phyloP scores from a whole-genome alignment of 2,888 invertebrate genomes.

The Linnaemya vulpina region DNA sequence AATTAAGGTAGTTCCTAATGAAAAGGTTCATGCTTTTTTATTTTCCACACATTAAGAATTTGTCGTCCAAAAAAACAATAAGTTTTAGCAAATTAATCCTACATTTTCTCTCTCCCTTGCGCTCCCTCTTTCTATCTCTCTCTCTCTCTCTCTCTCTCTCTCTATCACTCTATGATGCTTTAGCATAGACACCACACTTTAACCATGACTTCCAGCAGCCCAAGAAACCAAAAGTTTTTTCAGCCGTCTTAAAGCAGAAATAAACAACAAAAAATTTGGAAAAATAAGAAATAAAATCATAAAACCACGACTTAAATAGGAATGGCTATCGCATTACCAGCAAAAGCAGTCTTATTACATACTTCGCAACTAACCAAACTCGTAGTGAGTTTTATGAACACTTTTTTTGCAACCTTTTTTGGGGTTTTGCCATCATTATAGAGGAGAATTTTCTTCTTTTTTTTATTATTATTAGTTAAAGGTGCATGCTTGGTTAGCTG shows the following conservation, averaged over 20 bases:
- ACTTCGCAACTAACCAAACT: constrained; percentile 49
- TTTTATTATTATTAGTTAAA: constrained; percentile 41
- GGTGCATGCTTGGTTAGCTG: constrained; percentile 38
- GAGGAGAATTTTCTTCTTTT: constrained; percentile 20
- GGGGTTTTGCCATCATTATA: constrained; percentile 55
- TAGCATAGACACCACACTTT: constrained; percentile 1
- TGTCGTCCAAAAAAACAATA: too few relatives aligned
- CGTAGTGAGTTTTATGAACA: constrained; percentile 63
- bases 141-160: too few relatives aligned
- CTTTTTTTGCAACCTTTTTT: not conserved
- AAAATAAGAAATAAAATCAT: constrained; percentile 69
- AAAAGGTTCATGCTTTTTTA: constrained; percentile 61
- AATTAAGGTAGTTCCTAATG: constrained; percentile 65
- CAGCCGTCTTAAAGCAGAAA: constrained; percentile 6
- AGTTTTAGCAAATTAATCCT: too few relatives aligned
- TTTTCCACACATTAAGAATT: constrained; percentile 40
- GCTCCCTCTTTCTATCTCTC: too few relatives aligned
- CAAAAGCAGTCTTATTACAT: constrained; percentile 60
- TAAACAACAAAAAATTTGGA: not conserved
- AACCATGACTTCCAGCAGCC: not conserved
- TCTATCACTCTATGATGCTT: not conserved
- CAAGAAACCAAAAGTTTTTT: constrained; percentile 12
- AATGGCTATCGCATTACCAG: constrained; percentile 64
- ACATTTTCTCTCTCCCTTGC: too few relatives aligned
- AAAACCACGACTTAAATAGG: constrained; percentile 67